Evolutionary conservation across 2,888 invertebrate species (phyloP), one percentile per base, ranked within the genome.

Genomic region (Trissonchulus sp.): DNA sequence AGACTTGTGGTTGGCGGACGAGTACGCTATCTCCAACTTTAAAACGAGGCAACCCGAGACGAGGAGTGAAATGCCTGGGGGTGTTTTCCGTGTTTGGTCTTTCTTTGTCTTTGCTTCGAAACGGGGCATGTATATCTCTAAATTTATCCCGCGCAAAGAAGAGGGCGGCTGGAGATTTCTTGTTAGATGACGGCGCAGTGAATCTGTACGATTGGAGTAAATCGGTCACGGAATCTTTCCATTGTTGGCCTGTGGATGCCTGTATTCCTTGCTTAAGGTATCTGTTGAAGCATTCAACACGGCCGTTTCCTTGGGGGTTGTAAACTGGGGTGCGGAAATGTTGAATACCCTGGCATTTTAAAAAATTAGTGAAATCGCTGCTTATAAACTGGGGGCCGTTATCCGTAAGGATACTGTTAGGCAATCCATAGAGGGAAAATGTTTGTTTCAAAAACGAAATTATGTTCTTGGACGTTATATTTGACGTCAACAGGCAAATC

Each of bases 321-420:
- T 63, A 63, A 28, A 63, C 65, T 3, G 65, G 3, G n/a, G 30
- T 23, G n/a, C 30, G 30, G 30, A 28, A 28, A 30, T 63, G 15
- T 15, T 63, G 8, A 28, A 63, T 63, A n/a, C n/a, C 65, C 15
- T 30, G 15, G 15, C 8, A 28, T 63, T 3, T 8, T n/a, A 63
- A n/a, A 63, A 63, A 63, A 3, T 15, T 30, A 63, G 65, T 28
- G 8, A 63, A 23, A 3, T 28, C n/a, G 3, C 15, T 28, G 65
- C 23, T 23, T 63, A 8, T 63, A 63, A 63, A 63, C 30, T 63
- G 65, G 65, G 65, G 65, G 65, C 65, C 65, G 65, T 63, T 63
- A 63, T 63, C 65, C n/a, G 65, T 63, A 28, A 63, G 3, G 30
- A 63, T 63, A 8, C 31, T 3, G n/a, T 15, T 8, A 8, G 65